These are phyloP conservation scores for Aurelia aurita complex sp. Pacific DNA, from an alignment of 30 jellyfish, hydroid and myxozoan species.

Conservation along the genomic window DNA sequence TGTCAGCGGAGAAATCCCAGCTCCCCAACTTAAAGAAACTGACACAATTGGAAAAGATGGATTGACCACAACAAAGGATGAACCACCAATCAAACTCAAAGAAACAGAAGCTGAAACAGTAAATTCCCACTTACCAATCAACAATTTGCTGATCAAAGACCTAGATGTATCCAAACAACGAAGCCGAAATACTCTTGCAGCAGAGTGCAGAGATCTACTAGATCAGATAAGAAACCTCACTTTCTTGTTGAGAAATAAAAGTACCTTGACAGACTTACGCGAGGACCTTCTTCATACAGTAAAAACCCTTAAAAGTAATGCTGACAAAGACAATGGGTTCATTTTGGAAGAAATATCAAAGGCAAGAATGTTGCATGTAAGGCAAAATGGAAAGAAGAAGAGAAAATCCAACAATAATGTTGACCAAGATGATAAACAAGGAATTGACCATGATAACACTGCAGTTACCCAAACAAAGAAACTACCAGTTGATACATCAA, in stretches of 20 bases:
- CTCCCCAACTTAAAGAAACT: no score
- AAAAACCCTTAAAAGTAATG: conserved; percentile 15
- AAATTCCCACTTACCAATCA: neutral
- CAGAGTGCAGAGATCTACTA: conserved; percentile 28
- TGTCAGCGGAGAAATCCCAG: no score
- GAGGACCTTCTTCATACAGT: neutral
- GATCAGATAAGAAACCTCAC: conserved; percentile 41
- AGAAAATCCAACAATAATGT: no score
- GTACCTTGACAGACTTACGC: neutral
- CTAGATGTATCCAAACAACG: neutral
- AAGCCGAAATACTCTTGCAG: conserved; percentile 8
- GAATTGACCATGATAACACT: no score
- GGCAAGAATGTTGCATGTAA: no score
- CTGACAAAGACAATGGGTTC: conserved; percentile 47
- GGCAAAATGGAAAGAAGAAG: no score
- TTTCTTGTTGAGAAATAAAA: conserved; percentile 4
- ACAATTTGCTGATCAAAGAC: neutral
- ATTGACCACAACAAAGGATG: no score
- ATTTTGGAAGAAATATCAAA: conserved; percentile 15
- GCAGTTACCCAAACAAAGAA: no score
- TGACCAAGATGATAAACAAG: no score
- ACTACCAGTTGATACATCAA: no score
- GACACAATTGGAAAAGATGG: no score
- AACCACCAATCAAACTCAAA: no score
- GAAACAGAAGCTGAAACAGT: neutral